These are phyloP conservation scores for Ceratotherium simum DNA, from an alignment of 2,113 vertebrate genomes.

Conservation along the genomic window DNA sequence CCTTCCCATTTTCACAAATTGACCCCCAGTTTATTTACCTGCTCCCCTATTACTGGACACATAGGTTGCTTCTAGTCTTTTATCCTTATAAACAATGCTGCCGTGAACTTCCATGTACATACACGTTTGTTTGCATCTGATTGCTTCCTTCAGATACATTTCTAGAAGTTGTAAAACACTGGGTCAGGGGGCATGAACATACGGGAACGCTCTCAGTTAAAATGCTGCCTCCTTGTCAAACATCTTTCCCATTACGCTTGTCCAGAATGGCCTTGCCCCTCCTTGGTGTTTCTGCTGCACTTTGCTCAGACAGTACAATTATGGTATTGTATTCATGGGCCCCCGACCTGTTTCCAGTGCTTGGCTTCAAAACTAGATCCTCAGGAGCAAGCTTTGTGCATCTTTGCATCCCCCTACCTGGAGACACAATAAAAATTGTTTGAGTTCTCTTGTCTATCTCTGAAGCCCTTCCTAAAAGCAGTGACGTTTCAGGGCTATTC, in stretches of 20 bases:
- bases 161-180: neutral
- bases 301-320: neutral
- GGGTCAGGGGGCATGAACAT: neutral
- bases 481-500: neutral
- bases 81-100: neutral
- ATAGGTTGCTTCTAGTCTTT: neutral
- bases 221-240: neutral
- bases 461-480: neutral
- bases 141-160: neutral
- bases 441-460: neutral
- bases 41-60: neutral
- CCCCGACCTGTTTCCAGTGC: neutral
- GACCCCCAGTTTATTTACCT: neutral
- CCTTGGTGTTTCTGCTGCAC: neutral
- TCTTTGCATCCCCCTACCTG: neutral
- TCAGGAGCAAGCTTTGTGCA: neutral
- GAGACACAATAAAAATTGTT: neutral
- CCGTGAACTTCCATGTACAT: neutral
- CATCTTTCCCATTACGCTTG: neutral
- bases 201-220: neutral
- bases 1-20: neutral
- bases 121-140: neutral
- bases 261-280: neutral
- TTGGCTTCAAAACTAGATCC: slow-evolving; percentile 16
- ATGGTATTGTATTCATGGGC: neutral